Conservation (phyloP, 2,888 invertebrate genomes). For the Ichneumon xanthorius region DNA sequence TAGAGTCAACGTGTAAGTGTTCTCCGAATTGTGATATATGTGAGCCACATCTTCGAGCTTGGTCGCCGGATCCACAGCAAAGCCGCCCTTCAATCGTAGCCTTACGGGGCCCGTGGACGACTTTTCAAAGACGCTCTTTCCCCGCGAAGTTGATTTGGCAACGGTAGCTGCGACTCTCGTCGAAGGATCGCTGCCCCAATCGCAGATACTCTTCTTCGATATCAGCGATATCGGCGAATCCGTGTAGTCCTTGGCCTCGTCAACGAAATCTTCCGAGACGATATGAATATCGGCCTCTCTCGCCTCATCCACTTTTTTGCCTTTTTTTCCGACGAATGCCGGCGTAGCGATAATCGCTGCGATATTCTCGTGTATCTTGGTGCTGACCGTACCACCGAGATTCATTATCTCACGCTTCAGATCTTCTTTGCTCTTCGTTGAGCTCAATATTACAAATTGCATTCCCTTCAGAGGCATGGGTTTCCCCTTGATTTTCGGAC, state of each 20-base stretch:
- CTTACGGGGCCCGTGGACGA: constrained; percentile 85
- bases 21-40: constrained; percentile 88
- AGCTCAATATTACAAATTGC: constrained; percentile 90
- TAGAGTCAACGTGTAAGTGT: constrained; percentile 92
- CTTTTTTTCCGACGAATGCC: constrained; percentile 89
- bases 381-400: constrained; percentile 91
- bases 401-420: constrained; percentile 89
- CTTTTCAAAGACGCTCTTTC: constrained; percentile 87
- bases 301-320: constrained; percentile 88
- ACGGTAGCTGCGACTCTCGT: constrained; percentile 86
- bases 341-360: constrained; percentile 92
- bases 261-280: constrained; percentile 91
- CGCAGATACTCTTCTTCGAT: constrained; percentile 90
- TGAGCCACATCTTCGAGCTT: constrained; percentile 92
- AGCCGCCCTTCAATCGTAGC: constrained; percentile 91
- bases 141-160: constrained; percentile 87
- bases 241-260: constrained; percentile 88
- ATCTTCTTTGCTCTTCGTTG: constrained; percentile 87
- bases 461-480: constrained; percentile 91
- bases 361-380: constrained; percentile 88
- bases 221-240: constrained; percentile 89
- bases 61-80: constrained; percentile 97
- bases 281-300: constrained; percentile 91
- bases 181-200: constrained; percentile 92
- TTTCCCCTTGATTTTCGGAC: constrained; percentile 89